A percentile compares a stretch with the other conserved stretches of the same genome.
These are phyloP conservation scores for Phenacoccus solenopsis DNA, from an alignment of 1,140 invertebrate genomes.

Conservation along the genomic window DNA sequence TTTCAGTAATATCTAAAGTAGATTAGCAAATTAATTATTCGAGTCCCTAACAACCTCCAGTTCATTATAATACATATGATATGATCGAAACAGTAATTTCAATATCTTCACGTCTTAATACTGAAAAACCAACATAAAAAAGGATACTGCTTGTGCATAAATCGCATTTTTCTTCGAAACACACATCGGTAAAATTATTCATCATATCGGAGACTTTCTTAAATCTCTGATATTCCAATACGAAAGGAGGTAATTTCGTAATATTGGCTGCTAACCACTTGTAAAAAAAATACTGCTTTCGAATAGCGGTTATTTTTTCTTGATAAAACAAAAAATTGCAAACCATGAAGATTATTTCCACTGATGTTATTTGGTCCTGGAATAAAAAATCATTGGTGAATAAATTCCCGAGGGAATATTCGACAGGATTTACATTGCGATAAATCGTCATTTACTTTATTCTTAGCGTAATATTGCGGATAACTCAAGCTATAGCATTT, in stretches of 20 bases:
- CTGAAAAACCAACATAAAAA: not conserved
- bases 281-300: not conserved
- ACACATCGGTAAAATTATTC: not conserved
- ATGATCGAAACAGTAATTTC: no score
- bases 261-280: not conserved
- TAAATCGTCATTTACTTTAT: not conserved
- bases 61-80: no score
- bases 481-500: not conserved
- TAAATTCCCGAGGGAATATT: not conserved
- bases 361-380: not conserved
- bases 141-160: not conserved
- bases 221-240: not conserved
- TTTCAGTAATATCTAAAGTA: no score
- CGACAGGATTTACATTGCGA: no score
- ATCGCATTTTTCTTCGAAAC: not conserved
- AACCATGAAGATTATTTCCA: not conserved
- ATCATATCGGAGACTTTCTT: not conserved
- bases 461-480: not conserved
- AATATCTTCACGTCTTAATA: no score
- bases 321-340: not conserved
- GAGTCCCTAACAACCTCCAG: no score
- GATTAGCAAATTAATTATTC: no score
- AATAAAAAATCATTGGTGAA: not conserved
- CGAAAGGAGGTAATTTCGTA: not conserved
- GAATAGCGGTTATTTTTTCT: not conserved